Base-by-base conservation (phyloP, 2,797 vertebrate genomes). In the Acestrorhynchus altus region DNA sequence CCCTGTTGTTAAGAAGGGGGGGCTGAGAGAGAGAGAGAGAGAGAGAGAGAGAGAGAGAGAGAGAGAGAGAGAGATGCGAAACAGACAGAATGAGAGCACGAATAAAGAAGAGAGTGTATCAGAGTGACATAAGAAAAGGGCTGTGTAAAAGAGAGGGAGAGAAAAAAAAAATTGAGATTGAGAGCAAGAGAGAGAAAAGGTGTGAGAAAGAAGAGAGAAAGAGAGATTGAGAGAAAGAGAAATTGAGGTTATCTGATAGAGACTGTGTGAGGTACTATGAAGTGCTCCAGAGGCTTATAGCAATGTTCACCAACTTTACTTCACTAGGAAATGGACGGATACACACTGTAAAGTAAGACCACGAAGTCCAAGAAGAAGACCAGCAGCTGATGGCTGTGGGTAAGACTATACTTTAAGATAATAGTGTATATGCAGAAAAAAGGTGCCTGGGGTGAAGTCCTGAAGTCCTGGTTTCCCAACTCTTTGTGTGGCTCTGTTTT, bases 361-460 rank as follows among this genome's bases (percentile, higher is more conserved):
- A 51, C 44, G 67, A 28, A 76, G 47, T 20, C 67, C 63, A 59
- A 64, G 39, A 49, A 70, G 26, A 39, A n/a, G n/a, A 60, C 52
- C 31, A 52, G 63, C 54, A 80, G 73, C 35, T 51, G 57, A 80
- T 35, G 28, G 42, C 51, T 72, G 63, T 72, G 70, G 64, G 65
- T 66, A 72, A 80, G 67, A 76, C 59, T 76, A 80, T 59, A 80
- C 68, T 76, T 72, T 64, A 80, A 46, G 16, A 66, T 76, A 80
- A 80, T 65, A 80, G 18, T 66, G 40, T 59, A 47, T 44, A 72
- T 65, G 49, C n/a, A 26, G 24, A 79, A 47, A 54, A n/a, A 16
- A 22, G 11, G 51, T 4, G 44, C 28, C 44, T 39, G 15, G 24
- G 51, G 9, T 20, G 31, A 63, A 28, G 52, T 63, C 74, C 18